phyloP scores from a whole-genome alignment of 2,113 vertebrate species.

The Ancistrus triradiatus region DNA sequence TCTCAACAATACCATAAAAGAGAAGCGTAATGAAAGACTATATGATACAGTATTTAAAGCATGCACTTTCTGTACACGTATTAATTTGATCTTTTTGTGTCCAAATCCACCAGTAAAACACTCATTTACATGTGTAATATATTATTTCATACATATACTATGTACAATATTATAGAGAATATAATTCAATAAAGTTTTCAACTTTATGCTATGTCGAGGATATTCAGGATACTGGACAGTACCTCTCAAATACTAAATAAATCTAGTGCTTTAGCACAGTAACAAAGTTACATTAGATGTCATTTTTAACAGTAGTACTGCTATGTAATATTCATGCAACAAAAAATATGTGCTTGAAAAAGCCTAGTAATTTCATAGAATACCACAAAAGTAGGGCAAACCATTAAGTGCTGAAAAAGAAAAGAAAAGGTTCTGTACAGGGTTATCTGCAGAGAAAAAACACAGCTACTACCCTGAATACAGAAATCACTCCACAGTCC shows the following conservation, averaged over 20 bases:
- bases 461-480: slow-evolving; percentile 38
- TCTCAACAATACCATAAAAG: slow-evolving; percentile 37
- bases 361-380: slow-evolving; percentile 78
- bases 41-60: slow-evolving; percentile 43
- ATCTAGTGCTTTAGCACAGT: slow-evolving; percentile 57
- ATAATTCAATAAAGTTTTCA: slow-evolving; percentile 67
- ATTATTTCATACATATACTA: slow-evolving; percentile 81
- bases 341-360: slow-evolving; percentile 59
- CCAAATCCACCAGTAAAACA: slow-evolving; percentile 65
- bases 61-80: slow-evolving; percentile 45
- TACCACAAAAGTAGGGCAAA: slow-evolving; percentile 64
- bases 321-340: slow-evolving; percentile 66
- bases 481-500: slow-evolving; percentile 53
- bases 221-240: slow-evolving; percentile 69
- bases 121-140: slow-evolving; percentile 58
- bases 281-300: slow-evolving; percentile 52
- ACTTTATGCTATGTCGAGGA: slow-evolving; percentile 72
- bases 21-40: slow-evolving; percentile 37
- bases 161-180: slow-evolving; percentile 90
- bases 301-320: slow-evolving; percentile 60
- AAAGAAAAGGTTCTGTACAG: slow-evolving; percentile 40
- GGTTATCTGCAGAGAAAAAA: slow-evolving; percentile 24
- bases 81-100: slow-evolving; percentile 34
- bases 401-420: slow-evolving; percentile 45
- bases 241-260: slow-evolving; percentile 66